Evolutionary conservation across 2,797 vertebrate species (phyloP).

Genomic region (Brachyalestes nurse): DNA sequence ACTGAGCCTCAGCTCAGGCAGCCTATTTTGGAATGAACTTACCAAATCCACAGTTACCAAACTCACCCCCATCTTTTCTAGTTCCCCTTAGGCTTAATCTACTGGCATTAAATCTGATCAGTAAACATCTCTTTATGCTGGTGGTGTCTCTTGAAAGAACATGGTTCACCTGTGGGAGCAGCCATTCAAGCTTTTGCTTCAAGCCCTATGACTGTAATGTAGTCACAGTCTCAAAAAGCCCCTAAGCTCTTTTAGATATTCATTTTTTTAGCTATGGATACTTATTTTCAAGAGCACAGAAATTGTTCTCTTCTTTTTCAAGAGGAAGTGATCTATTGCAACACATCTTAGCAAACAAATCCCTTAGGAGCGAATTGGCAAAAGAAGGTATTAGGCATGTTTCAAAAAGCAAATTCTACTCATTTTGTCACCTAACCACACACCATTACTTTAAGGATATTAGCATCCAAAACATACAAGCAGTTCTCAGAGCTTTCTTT

Average conservation of each 20-base stretch:
- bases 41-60: slow-evolving; percentile 45
- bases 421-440: not conserved
- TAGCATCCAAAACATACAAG: slow-evolving; percentile 10
- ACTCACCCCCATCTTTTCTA: slow-evolving; percentile 19
- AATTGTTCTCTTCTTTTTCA: slow-evolving; percentile 20
- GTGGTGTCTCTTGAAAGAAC: slow-evolving; percentile 41
- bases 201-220: slow-evolving; percentile 31
- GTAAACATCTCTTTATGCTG: slow-evolving; percentile 47
- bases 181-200: slow-evolving; percentile 32
- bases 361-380: not conserved
- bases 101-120: slow-evolving; percentile 31
- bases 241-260: slow-evolving; percentile 10
- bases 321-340: not conserved
- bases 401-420: not conserved
- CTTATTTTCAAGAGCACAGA: slow-evolving; percentile 30
- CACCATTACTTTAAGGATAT: not conserved
- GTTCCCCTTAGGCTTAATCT: not conserved
- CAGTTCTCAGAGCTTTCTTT: not conserved
- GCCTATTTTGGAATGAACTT: slow-evolving; percentile 23
- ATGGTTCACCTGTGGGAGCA: slow-evolving; percentile 45
- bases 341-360: not conserved
- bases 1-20: slow-evolving; percentile 31
- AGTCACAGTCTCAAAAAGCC: not conserved
- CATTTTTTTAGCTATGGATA: not conserved
- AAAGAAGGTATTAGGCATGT: not conserved